Base-by-base conservation (phyloP, 2,888 invertebrate species). In the Phorcus lineatus region DNA sequence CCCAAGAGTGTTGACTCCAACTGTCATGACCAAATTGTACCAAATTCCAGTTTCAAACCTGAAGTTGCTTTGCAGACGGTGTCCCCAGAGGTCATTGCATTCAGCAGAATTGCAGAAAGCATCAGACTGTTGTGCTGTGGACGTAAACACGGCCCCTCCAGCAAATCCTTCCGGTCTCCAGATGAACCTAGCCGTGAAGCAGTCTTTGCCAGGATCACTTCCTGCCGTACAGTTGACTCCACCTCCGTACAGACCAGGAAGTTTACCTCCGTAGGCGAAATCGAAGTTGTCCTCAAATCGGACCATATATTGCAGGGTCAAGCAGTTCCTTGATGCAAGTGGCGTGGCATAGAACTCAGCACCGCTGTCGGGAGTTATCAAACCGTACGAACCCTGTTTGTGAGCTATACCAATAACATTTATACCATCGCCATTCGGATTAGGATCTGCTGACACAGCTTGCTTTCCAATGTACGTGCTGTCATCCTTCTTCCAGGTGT, bases 141-240 rank as follows among this genome's bases (percentile, higher is more conserved):
- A 19, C 36, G 70, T 70, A 19, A 40, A 70, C 11, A 70, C 36
- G 28, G n/a, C 40, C 16, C 13, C 36, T 36, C 36, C 31, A 70
- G 19, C 36, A 3, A 70, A 0, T 17, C 70, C 70, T 17, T 36
- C 70, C 36, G 70, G 28, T 40, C 70, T 31, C 70, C 70, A 70
- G 70, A 70, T 70, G 17, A 70, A 70, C 36, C 70, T 31, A 40
- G 70, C 17, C 7, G 70, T 70, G 70, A 70, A 70, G 36, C 70
- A 70, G 40, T 70, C 70, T 19, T 36, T 31, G 19, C 40, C 40
- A 17, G 36, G 36, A 19, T 31, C 40, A 0, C 9, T 36, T n/a
- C 70, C 70, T 1, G 70, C 70, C n/a, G 70, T 70, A 40, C 70
- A 70, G 62, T 62, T 62, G 62, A 62, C 62, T 17, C 62, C 62